Evolutionary conservation across 1,140 invertebrate genomes (phyloP).

Genomic region (Euura lappo): DNA sequence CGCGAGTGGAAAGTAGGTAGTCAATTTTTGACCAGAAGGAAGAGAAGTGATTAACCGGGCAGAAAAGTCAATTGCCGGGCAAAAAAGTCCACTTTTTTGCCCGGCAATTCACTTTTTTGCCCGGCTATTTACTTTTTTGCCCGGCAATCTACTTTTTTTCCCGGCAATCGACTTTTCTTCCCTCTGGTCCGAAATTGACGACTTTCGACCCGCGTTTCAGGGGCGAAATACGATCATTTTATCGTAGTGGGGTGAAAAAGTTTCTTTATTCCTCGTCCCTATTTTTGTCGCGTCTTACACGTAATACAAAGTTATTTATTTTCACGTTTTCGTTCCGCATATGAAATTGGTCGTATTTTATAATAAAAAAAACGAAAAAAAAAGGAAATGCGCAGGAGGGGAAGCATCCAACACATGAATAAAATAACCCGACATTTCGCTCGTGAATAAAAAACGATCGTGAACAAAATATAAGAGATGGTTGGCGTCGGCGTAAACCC

Average conservation of each 20-base stretch:
- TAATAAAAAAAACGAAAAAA: slow-evolving; percentile 22
- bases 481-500: background rate
- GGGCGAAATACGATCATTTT: too few species aligned
- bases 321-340: slow-evolving; percentile 13
- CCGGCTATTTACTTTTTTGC: too few species aligned
- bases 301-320: background rate
- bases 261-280: background rate
- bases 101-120: too few species aligned
- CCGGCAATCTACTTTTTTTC: too few species aligned
- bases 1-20: too few species aligned
- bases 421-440: slow-evolving; percentile 15
- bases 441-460: slow-evolving; percentile 42
- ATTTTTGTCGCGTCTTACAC: background rate
- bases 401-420: slow-evolving; percentile 16
- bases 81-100: too few species aligned
- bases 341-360: slow-evolving; percentile 48
- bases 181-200: too few species aligned
- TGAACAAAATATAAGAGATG: background rate
- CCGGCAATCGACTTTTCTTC: too few species aligned
- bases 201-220: too few species aligned
- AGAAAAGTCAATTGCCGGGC: too few species aligned
- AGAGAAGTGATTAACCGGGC: too few species aligned
- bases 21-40: too few species aligned
- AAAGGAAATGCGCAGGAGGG: slow-evolving; percentile 24
- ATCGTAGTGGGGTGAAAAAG: background rate